Conservation (phyloP, 2,888 invertebrate genomes). For the Drosophila lutescens region DNA sequence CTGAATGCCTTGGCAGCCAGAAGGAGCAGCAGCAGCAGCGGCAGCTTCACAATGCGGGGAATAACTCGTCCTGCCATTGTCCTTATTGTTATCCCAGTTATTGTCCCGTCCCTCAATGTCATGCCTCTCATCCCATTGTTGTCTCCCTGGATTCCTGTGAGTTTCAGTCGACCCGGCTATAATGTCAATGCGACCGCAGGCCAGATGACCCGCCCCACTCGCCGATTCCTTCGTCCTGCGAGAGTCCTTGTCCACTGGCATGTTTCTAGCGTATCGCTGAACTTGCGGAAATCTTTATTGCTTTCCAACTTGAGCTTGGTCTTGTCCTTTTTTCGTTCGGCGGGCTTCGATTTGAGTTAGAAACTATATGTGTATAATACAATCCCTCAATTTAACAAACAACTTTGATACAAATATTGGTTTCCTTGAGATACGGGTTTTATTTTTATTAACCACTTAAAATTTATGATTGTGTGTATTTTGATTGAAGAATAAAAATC, state of each 20-base stretch:
- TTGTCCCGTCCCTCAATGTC: conserved; percentile 31
- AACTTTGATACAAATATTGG: not conserved
- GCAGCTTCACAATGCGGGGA: conserved; percentile 16
- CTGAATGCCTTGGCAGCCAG: conserved; percentile 23
- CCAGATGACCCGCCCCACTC: conserved; percentile 20
- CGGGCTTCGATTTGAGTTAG: conserved; percentile 12
- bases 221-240: not conserved
- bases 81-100: conserved; percentile 31
- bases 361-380: not conserved
- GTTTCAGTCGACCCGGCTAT: conserved; percentile 14
- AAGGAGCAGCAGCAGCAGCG: not conserved
- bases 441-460: not conserved
- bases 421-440: too few relatives aligned
- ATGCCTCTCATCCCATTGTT: conserved; percentile 16
- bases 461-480: not conserved
- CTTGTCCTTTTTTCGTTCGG: conserved; percentile 14
- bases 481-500: too few relatives aligned
- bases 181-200: conserved; percentile 22
- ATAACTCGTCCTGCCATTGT: conserved; percentile 28
- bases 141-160: conserved; percentile 16
- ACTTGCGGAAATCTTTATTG: conserved; percentile 70
- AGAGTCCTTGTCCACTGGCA: conserved; percentile 14
- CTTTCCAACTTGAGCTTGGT: conserved; percentile 49
- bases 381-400: not conserved
- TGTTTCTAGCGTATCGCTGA: conserved; percentile 57